phyloP scores from a whole-genome alignment of 2,888 invertebrate genomes.

The Eilema depressum region DNA sequence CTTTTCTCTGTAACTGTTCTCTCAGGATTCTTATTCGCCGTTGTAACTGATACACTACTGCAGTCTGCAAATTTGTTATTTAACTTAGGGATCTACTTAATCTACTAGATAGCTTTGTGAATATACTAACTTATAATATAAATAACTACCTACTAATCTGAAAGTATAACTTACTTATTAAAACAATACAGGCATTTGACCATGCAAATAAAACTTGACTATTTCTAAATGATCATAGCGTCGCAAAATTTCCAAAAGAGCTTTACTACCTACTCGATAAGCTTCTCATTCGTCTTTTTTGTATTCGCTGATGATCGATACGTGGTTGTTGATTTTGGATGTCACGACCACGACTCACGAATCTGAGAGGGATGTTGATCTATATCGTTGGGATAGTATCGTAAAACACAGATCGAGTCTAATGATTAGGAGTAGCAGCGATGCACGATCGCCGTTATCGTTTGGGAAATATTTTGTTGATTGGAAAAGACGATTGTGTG shows the following conservation, averaged over 20 bases:
- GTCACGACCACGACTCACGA: slow-evolving; percentile 4
- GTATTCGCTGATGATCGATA: background rate
- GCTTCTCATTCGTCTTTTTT: background rate
- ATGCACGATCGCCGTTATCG: background rate
- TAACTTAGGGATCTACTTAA: background rate
- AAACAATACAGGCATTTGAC: background rate
- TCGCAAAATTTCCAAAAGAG: background rate
- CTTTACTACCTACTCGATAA: background rate
- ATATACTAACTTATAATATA: no score
- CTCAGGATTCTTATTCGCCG: slow-evolving; percentile 93
- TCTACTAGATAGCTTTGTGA: background rate
- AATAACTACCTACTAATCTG: no score
- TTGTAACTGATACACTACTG: slow-evolving; percentile 96
- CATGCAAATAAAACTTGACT: background rate
- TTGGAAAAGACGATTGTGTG: background rate
- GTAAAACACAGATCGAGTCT: background rate
- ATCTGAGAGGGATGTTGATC: background rate
- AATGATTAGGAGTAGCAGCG: background rate
- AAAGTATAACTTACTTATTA: background rate
- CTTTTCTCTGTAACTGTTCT: slow-evolving; percentile 96
- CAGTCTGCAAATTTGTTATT: slow-evolving; percentile 86
- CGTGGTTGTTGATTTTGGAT: background rate
- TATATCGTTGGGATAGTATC: background rate
- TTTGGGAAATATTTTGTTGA: background rate
- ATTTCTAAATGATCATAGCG: background rate